phyloP scores from a whole-genome alignment of 1,140 invertebrate species.

The Lucilia sericata region DNA sequence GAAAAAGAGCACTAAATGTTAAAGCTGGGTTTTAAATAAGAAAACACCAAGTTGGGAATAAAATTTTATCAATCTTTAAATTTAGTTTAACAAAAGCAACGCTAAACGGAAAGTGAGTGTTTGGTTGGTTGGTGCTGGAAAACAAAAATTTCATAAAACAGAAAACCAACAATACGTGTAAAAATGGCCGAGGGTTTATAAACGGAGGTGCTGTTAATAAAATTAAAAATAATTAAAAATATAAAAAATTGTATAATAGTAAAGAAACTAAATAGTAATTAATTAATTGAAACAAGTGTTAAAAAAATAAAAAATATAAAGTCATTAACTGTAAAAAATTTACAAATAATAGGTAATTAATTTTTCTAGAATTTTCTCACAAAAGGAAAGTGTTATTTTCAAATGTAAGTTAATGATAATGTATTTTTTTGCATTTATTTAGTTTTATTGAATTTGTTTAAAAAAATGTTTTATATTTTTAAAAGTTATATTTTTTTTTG shows the following conservation, averaged over 20 bases:
- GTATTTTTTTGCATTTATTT: too few relatives aligned
- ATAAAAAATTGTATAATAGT: neutral
- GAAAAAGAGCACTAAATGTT: neutral
- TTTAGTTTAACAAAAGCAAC: neutral
- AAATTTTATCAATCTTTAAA: neutral
- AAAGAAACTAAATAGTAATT: neutral
- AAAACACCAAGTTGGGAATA: neutral
- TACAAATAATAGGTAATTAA: neutral
- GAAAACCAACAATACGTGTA: neutral
- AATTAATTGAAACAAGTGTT: neutral
- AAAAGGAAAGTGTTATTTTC: neutral
- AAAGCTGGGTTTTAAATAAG: neutral
- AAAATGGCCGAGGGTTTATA: neutral
- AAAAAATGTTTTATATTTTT: too few relatives aligned
- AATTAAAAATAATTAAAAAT: neutral
- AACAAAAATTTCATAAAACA: neutral
- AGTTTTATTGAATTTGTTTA: too few relatives aligned
- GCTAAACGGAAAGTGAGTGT: neutral
- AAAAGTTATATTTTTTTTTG: too few relatives aligned
- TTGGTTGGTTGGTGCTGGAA: neutral
- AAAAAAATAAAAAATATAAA: neutral
- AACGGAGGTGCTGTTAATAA: neutral
- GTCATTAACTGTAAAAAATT: neutral
- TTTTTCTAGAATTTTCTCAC: neutral
- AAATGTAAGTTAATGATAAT: neutral